A percentile compares a stretch with the other conserved stretches of the same genome.
Conservation (phyloP, 2,113 vertebrate genomes). For the Salvelinus sp. region DNA sequence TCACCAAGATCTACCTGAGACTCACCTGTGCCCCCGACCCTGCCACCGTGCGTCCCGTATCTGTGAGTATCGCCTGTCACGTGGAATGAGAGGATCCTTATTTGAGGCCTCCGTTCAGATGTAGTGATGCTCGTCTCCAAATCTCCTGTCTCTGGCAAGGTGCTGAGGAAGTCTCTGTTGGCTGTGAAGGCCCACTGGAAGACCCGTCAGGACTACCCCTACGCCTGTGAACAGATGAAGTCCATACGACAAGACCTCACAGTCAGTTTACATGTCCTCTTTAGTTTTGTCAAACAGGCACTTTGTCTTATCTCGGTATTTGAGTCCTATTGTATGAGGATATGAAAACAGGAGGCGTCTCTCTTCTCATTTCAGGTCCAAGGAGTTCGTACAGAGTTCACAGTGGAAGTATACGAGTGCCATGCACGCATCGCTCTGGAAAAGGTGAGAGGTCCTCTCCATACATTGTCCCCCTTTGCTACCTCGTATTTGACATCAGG, state of each 20-base stretch:
- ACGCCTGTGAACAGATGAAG: conserved; percentile 93
- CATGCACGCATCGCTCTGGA: conserved; percentile 90
- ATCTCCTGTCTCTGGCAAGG: conserved; percentile 62
- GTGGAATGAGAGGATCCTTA: background rate
- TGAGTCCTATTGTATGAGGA: background rate
- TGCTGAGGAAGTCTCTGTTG: conserved; percentile 82
- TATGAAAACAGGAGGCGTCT: background rate
- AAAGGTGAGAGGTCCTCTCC: conserved; percentile 71
- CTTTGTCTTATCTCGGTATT: background rate
- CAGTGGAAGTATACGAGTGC: conserved; percentile 91
- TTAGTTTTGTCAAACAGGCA: background rate
- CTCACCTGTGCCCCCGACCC: conserved; percentile 90
- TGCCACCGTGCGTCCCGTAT: conserved; percentile 83
- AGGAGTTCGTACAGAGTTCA: conserved; percentile 89
- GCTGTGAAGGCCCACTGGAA: conserved; percentile 88
- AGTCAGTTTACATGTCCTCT: conserved; percentile 60
- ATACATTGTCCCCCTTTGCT: background rate
- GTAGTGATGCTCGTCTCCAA: background rate
- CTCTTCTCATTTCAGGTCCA: conserved; percentile 74
- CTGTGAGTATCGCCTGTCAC: conserved; percentile 66
- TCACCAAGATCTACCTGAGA: conserved; percentile 88
- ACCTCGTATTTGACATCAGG: background rate
- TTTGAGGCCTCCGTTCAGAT: background rate
- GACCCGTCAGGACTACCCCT: conserved; percentile 85
- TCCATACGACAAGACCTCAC: conserved; percentile 91